Percentiles rank a stretch among this genome's conserved stretches.
phyloP scores from a whole-genome alignment of 2,113 vertebrate genomes.

The Mola mola region DNA sequence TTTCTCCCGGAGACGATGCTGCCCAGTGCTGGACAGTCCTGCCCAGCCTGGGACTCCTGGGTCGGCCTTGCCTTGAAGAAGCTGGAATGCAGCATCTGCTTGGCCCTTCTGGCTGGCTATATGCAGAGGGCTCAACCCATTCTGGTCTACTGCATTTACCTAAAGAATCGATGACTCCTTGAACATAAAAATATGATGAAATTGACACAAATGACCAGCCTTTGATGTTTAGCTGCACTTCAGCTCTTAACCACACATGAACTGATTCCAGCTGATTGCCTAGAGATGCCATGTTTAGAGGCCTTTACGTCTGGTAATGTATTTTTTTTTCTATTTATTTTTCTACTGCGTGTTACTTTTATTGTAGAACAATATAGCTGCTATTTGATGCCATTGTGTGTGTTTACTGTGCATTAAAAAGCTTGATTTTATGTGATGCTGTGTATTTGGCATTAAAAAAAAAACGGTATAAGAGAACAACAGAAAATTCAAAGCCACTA shows the following conservation, averaged over 20 bases:
- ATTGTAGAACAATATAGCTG: too few relatives aligned
- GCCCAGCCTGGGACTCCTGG: constrained; percentile 64
- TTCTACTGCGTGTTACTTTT: too few relatives aligned
- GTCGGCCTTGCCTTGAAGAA: constrained; percentile 77
- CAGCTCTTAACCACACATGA: constrained; percentile 65
- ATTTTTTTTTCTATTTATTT: too few relatives aligned
- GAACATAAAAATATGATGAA: too few relatives aligned
- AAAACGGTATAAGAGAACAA: too few relatives aligned
- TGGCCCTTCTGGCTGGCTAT: constrained; percentile 74
- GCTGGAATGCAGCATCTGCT: constrained; percentile 50
- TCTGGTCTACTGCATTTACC: constrained; percentile 70
- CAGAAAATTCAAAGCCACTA: too few relatives aligned
- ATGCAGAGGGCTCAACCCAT: constrained; percentile 78
- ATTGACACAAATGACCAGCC: not conserved
- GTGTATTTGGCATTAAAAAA: too few relatives aligned
- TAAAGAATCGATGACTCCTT: too few relatives aligned
- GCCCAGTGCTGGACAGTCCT: constrained; percentile 82
- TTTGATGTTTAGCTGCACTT: constrained; percentile 62
- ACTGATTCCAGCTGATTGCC: constrained; percentile 61
- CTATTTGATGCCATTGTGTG: too few relatives aligned
- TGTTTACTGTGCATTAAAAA: too few relatives aligned
- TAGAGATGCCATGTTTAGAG: constrained; percentile 76
- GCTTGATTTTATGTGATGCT: too few relatives aligned
- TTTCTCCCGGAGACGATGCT: constrained; percentile 58
- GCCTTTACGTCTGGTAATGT: too few relatives aligned